Evolutionary conservation across 2,888 invertebrate species (phyloP), one percentile per base, ranked within the genome.

Genomic region (Vanessa cardui): DNA sequence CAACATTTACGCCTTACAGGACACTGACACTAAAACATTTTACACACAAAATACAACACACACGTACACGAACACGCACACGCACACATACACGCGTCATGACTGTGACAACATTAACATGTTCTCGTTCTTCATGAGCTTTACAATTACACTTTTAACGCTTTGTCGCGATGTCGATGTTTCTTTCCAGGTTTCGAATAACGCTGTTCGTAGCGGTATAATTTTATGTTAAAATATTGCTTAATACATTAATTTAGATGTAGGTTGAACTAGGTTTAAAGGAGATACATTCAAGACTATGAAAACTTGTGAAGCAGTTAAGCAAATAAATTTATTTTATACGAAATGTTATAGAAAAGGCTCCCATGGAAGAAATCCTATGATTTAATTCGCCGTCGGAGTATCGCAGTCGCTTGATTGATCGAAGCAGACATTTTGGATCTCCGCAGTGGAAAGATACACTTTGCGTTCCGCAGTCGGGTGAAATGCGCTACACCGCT

Each of bases 281-380:
- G 79, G 79, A 75, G 79, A 82, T 72, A 80, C 74, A 77, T 81
- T 80, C 78, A 82, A 83, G 79, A 81, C 80, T 73, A 75, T 68
- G 69, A 75, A 74, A 73, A 73, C 75, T 76, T 70, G 67, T 67
- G 68, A 73, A 74, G 75, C 72, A 73, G 72, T 73, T 74, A 79
- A 82, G 80, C 77, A 77, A 80, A 77, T 82, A 81, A 83, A 87
- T 89, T 90, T 86, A 88, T 89, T 83, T 91, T 91, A 84, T 88
- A 84, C 87, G 82, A 88, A 90, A 92, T 92, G 90, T 92, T 92
- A 92, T 92, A 92, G 92, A 92, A 91, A 87, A 89, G 39, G 89
- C 69, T 87, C 87, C 84, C 87, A 88, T 84, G 92, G 92, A 92
- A 88, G 92, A 89, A 90, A 91, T 88, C 90, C 90, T 85, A 89